phyloP scores from a whole-genome alignment of 2,113 vertebrate genomes.

The Ptychochromis oligacanthus region DNA sequence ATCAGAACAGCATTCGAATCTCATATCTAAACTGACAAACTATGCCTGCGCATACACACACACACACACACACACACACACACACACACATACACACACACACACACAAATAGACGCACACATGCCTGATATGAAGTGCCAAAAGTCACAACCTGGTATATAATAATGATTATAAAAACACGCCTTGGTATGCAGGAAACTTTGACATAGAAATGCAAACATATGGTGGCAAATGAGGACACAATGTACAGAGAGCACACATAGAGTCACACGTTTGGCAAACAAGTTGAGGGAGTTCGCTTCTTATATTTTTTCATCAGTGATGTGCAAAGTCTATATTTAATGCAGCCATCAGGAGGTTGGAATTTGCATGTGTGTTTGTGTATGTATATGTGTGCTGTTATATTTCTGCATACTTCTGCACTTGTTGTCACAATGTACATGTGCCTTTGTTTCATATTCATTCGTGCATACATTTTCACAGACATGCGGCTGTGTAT shows the following conservation, averaged over 20 bases:
- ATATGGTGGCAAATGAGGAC: slow-evolving; percentile 47
- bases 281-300: slow-evolving; percentile 61
- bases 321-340: slow-evolving; percentile 75
- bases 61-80: not conserved
- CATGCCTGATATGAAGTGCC: slow-evolving; percentile 14
- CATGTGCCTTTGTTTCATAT: slow-evolving; percentile 11
- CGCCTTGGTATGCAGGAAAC: slow-evolving; percentile 55
- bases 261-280: slow-evolving; percentile 22
- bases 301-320: slow-evolving; percentile 64
- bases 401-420: not conserved
- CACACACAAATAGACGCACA: not conserved
- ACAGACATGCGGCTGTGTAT: slow-evolving; percentile 36
- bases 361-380: slow-evolving; percentile 26
- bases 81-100: slow-evolving; percentile 7
- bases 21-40: slow-evolving; percentile 31
- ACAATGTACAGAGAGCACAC: slow-evolving; percentile 14
- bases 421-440: not conserved
- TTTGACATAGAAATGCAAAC: slow-evolving; percentile 68
- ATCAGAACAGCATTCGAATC: slow-evolving; percentile 46
- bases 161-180: slow-evolving; percentile 56
- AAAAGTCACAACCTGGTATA: slow-evolving; percentile 54
- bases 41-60: not conserved
- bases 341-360: slow-evolving; percentile 51
- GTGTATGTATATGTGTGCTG: not conserved
- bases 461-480: slow-evolving; percentile 46